A percentile compares a stretch with the other conserved stretches of the same genome.
Evolutionary conservation across 2,113 vertebrate genomes (phyloP).

Genomic region (Halichoerus grypus): DNA sequence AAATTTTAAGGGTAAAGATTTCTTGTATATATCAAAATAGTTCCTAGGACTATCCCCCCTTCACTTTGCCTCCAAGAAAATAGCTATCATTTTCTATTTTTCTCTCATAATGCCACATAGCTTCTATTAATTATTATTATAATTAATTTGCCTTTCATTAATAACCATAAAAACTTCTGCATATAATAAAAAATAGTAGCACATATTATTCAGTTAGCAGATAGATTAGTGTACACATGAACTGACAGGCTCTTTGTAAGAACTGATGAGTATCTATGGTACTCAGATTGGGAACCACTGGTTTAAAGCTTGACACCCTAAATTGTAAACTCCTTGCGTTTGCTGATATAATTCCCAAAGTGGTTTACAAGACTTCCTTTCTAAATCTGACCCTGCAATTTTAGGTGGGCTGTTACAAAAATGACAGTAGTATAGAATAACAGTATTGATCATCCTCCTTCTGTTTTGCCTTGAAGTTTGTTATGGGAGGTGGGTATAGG

Average conservation of each 20-base stretch:
- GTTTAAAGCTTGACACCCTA: neutral
- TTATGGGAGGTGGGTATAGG: neutral
- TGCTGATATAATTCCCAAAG: neutral
- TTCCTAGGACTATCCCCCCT: neutral
- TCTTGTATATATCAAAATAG: slow-evolving; percentile 36
- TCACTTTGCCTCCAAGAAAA: slow-evolving; percentile 5
- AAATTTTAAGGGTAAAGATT: slow-evolving; percentile 51
- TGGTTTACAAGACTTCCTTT: neutral
- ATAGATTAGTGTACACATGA: neutral
- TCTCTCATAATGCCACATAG: neutral
- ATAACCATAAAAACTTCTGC: neutral
- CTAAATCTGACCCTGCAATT: neutral
- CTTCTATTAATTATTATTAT: slow-evolving; percentile 40
- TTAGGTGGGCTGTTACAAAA: slow-evolving; percentile 35
- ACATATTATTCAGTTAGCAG: neutral
- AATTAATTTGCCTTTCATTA: neutral
- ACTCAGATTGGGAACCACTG: neutral
- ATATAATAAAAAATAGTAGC: slow-evolving; percentile 42
- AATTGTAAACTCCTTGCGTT: slow-evolving; percentile 19
- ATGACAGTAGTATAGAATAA: neutral
- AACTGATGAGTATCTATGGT: slow-evolving; percentile 40
- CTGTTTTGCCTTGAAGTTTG: slow-evolving; percentile 27
- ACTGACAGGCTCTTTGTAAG: slow-evolving; percentile 1
- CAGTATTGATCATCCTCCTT: neutral
- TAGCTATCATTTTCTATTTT: slow-evolving; percentile 40